Base-by-base conservation (phyloP, 64 coral and sea anemone species). In the Montipora efflorescens region DNA sequence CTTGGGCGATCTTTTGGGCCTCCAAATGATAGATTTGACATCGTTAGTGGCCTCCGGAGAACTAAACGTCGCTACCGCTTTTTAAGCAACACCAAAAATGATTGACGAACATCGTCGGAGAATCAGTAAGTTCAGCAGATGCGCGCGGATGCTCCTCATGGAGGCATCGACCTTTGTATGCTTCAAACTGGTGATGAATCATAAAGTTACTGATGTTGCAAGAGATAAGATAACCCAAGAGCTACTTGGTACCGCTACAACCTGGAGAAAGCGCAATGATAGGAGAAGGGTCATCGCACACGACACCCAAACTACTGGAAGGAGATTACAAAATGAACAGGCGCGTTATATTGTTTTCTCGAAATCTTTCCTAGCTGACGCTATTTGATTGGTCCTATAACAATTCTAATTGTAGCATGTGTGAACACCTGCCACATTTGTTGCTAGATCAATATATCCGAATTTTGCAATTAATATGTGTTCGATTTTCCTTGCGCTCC, bases 11-110 rank as follows among this genome's bases (percentile, higher is more conserved):
- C 82, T 72, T 66, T 86, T 21, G 82, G 82, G 0, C 82, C 82
- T 71, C 82, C 82, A 48, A 86, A 86, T 1, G 82, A 86, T 45
- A 15, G 82, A 50, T 86, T 86, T 44, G 82, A 71, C 82, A 86
- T 86, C 8, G 19, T 14, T 73, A 22, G n/a, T 49, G 82, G 9
- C 18, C 66, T n/a, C 47, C 58, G 21, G 16, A 19, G 4, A 49
- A 68, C 9, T 71, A 18, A 85, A 85, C 16, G 66, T 20, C 18
- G 43, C 45, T 43, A 15, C 48, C 19, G 18, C 18, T 14, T 45
- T 50, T 70, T 13, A 86, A 47, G 59, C 82, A 49, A 50, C 82
- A 86, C 66, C 64, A 47, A 19, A 16, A 47, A 67, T 58, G 13
- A 84, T 14, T 23, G 28, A 13, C 45, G 59, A 68, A 47, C 59